These are phyloP conservation scores for Hemaris fuciformis DNA, from an alignment of 2,888 invertebrate species.

Conservation along the genomic window DNA sequence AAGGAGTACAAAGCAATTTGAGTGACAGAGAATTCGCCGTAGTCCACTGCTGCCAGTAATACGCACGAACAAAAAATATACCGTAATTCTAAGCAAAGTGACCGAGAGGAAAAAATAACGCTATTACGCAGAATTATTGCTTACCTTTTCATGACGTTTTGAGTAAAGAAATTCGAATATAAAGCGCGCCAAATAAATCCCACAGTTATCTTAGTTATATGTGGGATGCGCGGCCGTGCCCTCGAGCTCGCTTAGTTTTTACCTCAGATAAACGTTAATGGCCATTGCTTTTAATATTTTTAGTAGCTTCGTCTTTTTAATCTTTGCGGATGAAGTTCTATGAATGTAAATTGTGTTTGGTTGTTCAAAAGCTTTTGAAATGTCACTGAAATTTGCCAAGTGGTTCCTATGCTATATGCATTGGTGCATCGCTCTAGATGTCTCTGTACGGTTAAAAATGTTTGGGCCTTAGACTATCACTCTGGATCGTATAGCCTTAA, in stretches of 20 bases:
- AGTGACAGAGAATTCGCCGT: no score
- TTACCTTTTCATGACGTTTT: conserved; percentile 24
- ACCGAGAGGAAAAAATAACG: conserved; percentile 16
- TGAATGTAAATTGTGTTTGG: neutral
- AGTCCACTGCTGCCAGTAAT: no score
- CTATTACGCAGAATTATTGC: conserved; percentile 25
- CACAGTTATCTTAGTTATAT: conserved; percentile 4
- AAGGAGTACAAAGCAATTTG: no score
- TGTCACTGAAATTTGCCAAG: no score
- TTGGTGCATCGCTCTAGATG: no score
- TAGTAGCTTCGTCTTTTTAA: neutral
- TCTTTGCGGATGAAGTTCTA: neutral
- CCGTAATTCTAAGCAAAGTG: neutral
- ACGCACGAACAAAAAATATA: neutral
- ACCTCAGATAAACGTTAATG: neutral
- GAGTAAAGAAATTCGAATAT: conserved; percentile 25
- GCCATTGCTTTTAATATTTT: conserved; percentile 1
- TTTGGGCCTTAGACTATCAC: no score
- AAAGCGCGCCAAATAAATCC: conserved; percentile 25
- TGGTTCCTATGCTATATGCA: no score
- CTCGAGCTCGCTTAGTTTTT: neutral
- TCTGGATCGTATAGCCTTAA: no score
- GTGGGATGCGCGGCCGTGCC: conserved; percentile 6
- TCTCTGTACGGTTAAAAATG: no score
- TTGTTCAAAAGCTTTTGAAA: no score